These are phyloP conservation scores for Girardia tigrina DNA, from an alignment of 2,888 invertebrate species.

Conservation along the genomic window DNA sequence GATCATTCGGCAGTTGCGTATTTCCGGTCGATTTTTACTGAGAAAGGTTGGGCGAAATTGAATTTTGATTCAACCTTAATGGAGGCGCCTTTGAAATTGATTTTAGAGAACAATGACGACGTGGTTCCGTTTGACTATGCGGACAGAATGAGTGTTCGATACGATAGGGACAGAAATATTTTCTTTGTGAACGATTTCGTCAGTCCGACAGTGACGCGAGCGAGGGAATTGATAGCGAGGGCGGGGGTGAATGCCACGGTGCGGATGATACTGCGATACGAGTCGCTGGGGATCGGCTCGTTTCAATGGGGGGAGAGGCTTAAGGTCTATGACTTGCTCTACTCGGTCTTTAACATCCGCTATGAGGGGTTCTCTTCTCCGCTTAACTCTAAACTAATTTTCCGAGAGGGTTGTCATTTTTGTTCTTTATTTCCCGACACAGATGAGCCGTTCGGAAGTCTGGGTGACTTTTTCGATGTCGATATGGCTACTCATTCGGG, in stretches of 20 bases:
- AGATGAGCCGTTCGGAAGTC: slow-evolving; percentile 31
- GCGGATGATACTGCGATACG: slow-evolving; percentile 32
- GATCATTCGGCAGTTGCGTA: too few relatives aligned
- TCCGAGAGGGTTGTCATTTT: neutral
- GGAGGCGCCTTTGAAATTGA: too few relatives aligned
- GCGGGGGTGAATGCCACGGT: slow-evolving; percentile 34
- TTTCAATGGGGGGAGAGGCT: slow-evolving; percentile 36
- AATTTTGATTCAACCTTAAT: too few relatives aligned
- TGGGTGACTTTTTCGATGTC: slow-evolving; percentile 33
- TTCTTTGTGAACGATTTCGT: too few relatives aligned
- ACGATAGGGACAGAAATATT: too few relatives aligned
- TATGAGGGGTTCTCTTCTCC: slow-evolving; percentile 35
- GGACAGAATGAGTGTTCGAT: too few relatives aligned
- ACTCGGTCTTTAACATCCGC: slow-evolving; percentile 24
- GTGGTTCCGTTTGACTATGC: too few relatives aligned
- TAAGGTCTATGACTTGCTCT: slow-evolving; percentile 12
- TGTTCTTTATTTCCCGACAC: slow-evolving; percentile 34
- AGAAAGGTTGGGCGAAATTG: too few relatives aligned
- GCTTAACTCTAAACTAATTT: slow-evolving; percentile 30
- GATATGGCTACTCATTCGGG: slow-evolving; percentile 27
- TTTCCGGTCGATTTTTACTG: too few relatives aligned
- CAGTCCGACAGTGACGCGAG: too few relatives aligned
- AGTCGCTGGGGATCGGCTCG: slow-evolving; percentile 32
- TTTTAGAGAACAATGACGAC: too few relatives aligned
- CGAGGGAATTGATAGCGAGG: too few relatives aligned